Evolutionary conservation across 2,113 vertebrate species (phyloP), one percentile per base, ranked within the genome.

Genomic region (Dasyprocta punctata): DNA sequence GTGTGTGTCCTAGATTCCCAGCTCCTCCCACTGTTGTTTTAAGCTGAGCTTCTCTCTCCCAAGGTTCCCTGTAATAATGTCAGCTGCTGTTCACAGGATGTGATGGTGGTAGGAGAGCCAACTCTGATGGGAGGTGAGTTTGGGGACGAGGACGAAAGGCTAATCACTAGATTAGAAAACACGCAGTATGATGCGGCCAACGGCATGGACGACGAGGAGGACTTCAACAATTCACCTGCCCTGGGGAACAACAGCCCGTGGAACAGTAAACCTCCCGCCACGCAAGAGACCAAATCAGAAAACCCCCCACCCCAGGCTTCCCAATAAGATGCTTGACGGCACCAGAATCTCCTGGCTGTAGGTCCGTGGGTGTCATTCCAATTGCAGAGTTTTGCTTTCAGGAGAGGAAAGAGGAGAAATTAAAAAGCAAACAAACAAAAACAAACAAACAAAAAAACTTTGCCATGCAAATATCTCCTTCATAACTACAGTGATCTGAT

Each of bases 151-250:
- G 99, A 99, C 11, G 99, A 99, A 99, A 99, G 99, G 97, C 99
- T 99, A 98, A 99, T 99, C 99, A 99, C 99, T 92, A 99, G 99
- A 98, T 99, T 99, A 99, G 99, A 99, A 99, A 99, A 99, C 98
- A 99, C 99, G 91, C 99, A 99, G 98, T 99, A 99, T 92, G 99
- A 99, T 98, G 99, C 99, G 98, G 99, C 99, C 98, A 99, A 99
- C 97, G 99, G 99, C 98, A 99, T 99, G 99, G 99, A 99, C 97
- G 99, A 99, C 96, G 99, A 99, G 92, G 99, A 99, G 97, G 99
- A 99, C 99, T 99, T 99, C 99, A 99, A 99, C 98, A 99, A 98
- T 98, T 99, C 99, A 95, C 99, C 99, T 36, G 99, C 99, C 92
- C 98, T 99, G 98, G 99, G 99, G 96, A 99, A 99, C 99, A 99